phyloP scores from a whole-genome alignment of 2,113 vertebrate species.

The Tringa solitaria region DNA sequence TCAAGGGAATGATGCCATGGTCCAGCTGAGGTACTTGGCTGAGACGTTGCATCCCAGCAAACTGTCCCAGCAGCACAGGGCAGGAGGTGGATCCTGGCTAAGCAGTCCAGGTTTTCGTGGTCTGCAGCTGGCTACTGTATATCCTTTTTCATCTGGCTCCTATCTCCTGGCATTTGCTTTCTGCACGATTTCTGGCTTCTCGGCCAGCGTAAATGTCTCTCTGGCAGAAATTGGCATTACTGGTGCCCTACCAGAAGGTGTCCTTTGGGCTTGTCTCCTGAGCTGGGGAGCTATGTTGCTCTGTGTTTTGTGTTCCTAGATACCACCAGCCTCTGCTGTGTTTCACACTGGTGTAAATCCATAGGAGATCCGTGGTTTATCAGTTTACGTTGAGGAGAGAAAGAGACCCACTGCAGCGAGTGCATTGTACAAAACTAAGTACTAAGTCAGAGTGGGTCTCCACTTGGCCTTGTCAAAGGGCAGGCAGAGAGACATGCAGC shows the following conservation, averaged over 20 bases:
- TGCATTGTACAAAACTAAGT: conserved; percentile 14
- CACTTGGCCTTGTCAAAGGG: conserved; percentile 53
- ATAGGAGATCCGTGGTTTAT: not conserved
- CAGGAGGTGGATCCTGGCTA: not conserved
- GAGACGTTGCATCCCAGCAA: not conserved
- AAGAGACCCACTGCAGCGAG: not conserved
- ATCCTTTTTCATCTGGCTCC: not conserved
- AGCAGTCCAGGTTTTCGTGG: not conserved
- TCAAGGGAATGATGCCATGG: not conserved
- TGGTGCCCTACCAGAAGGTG: accelerated
- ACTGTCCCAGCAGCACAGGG: not conserved
- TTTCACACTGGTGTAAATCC: not conserved
- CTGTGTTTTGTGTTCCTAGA: not conserved
- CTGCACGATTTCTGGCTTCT: not conserved
- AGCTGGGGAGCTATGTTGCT: accelerated
- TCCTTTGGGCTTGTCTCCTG: not conserved
- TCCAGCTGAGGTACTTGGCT: not conserved
- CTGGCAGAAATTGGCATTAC: not conserved
- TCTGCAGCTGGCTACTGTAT: not conserved
- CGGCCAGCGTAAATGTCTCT: not conserved
- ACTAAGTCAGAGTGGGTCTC: conserved; percentile 14
- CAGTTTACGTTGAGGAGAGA: not conserved
- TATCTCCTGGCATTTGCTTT: not conserved
- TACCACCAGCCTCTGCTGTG: not conserved
- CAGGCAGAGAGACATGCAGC: not conserved